Evolutionary conservation across 2,888 invertebrate species (phyloP), one percentile per base, ranked within the genome.

Genomic region (Eristalinus sepulchralis): DNA sequence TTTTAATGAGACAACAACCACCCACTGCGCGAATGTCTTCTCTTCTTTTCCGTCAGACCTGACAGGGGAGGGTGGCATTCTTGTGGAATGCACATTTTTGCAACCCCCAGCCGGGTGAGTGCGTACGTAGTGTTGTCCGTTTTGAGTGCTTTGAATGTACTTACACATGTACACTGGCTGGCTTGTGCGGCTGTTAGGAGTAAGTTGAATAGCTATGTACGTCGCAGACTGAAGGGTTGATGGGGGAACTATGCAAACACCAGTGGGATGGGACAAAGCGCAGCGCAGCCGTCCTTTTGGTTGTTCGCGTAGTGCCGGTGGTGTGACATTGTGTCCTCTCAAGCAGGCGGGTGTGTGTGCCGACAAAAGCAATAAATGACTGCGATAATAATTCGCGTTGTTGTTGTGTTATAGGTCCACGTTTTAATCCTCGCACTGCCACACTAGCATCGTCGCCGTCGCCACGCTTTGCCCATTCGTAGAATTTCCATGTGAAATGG

Each of bases 321-420:
- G 71, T 47, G 47, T 80, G 67, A 73, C 55, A 67, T 72, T 77
- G 33, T 57, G 76, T 53, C 79, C 76, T 76, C 67, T 68, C 55
- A 11, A 79, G 71, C 81, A 57, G 57, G 20, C 33, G 24, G 55
- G 62, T 20, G 34, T 72, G 72, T 55, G 59, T 76, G 76, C 34
- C 73, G 64, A 77, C 76, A 77, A 85, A 68, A 76, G 80, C 63
- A 81, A 68, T 76, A 77, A 85, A 70, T 39, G 81, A 77, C 63
- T 59, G 59, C 72, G 72, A 81, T 77, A 85, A 81, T 63, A 85
- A 72, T 71, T 71, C 75, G 8, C 57, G 17, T 39, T 39, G 59
- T 22, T 13, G n/a, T 10, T 27, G 10, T 11, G 17, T 1, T 33
- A 72, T 22, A 63, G 60, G 62, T 72, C 72, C 55, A 57, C 47